Conservation (phyloP, 2,888 invertebrate species). For the Cynaeus angustus region DNA sequence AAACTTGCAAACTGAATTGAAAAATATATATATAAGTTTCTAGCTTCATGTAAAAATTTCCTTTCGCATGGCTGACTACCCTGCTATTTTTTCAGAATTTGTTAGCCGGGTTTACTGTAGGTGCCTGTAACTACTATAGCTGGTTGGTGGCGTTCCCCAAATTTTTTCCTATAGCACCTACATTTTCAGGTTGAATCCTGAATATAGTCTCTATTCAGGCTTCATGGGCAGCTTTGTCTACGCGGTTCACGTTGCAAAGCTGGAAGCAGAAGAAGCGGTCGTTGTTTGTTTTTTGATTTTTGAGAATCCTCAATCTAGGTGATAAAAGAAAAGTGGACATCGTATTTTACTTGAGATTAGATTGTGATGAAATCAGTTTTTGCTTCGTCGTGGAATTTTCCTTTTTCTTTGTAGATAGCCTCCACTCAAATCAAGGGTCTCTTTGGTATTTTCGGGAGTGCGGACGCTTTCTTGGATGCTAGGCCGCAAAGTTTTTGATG, state of each 20-base stretch:
- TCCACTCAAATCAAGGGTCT: slow-evolving; percentile 85
- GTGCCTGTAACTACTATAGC: slow-evolving; percentile 63
- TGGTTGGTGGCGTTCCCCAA: no score
- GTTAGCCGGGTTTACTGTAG: slow-evolving; percentile 84
- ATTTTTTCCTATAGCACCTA: slow-evolving; percentile 51
- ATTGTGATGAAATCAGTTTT: no score
- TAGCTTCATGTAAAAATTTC: no score
- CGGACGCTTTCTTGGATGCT: slow-evolving; percentile 80
- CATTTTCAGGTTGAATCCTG: slow-evolving; percentile 64
- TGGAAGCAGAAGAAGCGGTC: slow-evolving; percentile 68
- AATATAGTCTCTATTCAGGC: slow-evolving; percentile 90
- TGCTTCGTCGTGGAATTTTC: slow-evolving; percentile 69
- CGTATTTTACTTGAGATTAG: no score
- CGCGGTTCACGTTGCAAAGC: slow-evolving; percentile 69
- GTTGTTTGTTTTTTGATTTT: slow-evolving; percentile 78
- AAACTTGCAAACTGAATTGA: no score
- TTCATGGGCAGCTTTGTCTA: slow-evolving; percentile 87
- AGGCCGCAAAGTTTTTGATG: slow-evolving; percentile 76
- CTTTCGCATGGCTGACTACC: no score
- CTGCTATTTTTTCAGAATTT: slow-evolving; percentile 77
- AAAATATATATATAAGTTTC: no score
- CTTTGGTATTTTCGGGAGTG: slow-evolving; percentile 78
- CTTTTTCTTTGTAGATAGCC: slow-evolving; percentile 87
- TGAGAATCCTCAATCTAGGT: slow-evolving; percentile 81
- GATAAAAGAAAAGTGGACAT: slow-evolving; percentile 57